Percentiles rank a stretch among this genome's conserved stretches.
phyloP scores from a whole-genome alignment of 2,113 vertebrate species.

The Myanophis thanlyinensis region DNA sequence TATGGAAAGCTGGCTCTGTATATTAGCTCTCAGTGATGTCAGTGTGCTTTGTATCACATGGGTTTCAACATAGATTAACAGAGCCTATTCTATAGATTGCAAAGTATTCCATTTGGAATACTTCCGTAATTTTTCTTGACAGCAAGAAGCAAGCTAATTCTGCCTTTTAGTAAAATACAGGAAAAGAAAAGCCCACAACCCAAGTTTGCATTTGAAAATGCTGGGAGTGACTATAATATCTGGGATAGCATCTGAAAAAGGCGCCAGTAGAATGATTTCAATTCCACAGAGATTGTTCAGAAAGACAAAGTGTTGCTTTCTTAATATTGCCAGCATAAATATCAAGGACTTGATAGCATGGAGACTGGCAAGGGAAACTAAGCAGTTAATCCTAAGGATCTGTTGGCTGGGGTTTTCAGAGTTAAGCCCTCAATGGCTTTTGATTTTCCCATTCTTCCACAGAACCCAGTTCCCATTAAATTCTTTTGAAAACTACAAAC shows the following conservation, averaged over 20 bases:
- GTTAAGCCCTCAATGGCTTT: background rate
- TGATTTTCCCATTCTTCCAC: background rate
- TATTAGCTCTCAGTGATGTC: slow-evolving; percentile 39
- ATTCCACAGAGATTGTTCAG: slow-evolving; percentile 42
- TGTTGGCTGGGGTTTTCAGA: background rate
- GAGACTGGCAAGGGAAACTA: background rate
- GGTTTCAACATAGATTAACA: slow-evolving; percentile 39
- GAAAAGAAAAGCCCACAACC: background rate
- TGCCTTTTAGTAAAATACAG: background rate
- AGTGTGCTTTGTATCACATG: background rate
- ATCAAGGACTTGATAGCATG: slow-evolving; percentile 4
- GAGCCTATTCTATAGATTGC: slow-evolving; percentile 9
- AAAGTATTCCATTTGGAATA: slow-evolving; percentile 13
- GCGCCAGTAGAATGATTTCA: slow-evolving; percentile 38
- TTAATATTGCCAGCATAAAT: slow-evolving; percentile 38
- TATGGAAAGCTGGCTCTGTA: slow-evolving; percentile 55
- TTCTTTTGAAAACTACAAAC: background rate
- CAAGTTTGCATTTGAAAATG: slow-evolving; percentile 28
- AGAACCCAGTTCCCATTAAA: background rate
- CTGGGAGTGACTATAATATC: slow-evolving; percentile 13
- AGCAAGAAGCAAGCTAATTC: background rate
- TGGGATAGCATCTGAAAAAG: slow-evolving; percentile 51
- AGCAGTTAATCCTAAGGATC: slow-evolving; percentile 33
- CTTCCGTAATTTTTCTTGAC: background rate
- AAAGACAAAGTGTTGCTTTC: slow-evolving; percentile 24